A percentile compares a stretch with the other conserved stretches of the same genome.
These are phyloP conservation scores for Spondyliosoma cantharus DNA, from an alignment of 2,797 vertebrate species.

Conservation along the genomic window DNA sequence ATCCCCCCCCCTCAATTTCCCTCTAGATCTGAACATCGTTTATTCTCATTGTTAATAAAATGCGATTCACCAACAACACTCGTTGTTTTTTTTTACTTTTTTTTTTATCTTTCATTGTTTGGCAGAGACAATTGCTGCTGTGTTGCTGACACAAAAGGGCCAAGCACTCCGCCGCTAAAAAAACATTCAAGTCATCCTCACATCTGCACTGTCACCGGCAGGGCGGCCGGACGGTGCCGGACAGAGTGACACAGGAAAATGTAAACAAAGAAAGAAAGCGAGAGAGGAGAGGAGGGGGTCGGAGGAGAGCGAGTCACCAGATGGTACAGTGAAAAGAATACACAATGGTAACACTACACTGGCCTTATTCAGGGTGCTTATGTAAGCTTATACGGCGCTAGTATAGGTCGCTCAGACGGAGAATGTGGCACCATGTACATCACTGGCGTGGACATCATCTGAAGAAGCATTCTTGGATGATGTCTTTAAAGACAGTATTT, in stretches of 20 bases:
- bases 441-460: neutral
- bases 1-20: neutral
- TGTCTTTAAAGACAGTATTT: neutral
- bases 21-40: conserved; percentile 31
- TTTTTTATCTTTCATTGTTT: conserved; percentile 31
- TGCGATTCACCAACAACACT: conserved; percentile 21
- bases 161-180: conserved; percentile 20
- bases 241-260: conserved; percentile 43
- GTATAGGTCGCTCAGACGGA: conserved; percentile 20
- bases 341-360: conserved; percentile 78
- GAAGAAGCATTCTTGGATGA: neutral
- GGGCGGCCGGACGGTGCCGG: conserved; percentile 14
- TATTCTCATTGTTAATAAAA: conserved; percentile 43
- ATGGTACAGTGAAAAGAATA: conserved; percentile 79
- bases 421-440: conserved; percentile 14
- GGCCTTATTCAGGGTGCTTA: conserved; percentile 61
- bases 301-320: conserved; percentile 68
- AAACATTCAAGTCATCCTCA: conserved; percentile 35
- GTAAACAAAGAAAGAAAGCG: conserved; percentile 61
- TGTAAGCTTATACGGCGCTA: conserved; percentile 52
- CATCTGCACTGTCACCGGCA: conserved; percentile 53
- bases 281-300: conserved; percentile 36
- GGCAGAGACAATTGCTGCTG: conserved; percentile 54
- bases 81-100: neutral
- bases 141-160: conserved; percentile 59